Percentiles rank a stretch among this genome's conserved stretches.
These are phyloP conservation scores for Etia nguti DNA, from an alignment of 2,113 vertebrate species.

Conservation along the genomic window DNA sequence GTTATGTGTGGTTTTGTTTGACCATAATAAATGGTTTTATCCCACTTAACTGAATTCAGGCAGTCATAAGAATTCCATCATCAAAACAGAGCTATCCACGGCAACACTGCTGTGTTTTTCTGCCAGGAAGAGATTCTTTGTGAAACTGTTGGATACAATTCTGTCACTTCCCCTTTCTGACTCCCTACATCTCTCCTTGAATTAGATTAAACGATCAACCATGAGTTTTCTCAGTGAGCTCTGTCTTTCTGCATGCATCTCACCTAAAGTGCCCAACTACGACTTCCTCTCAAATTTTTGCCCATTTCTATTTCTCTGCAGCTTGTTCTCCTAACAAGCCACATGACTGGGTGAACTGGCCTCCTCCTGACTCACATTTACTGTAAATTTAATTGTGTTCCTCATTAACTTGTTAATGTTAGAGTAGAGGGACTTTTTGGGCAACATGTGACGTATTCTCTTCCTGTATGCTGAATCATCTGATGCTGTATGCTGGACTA, in stretches of 20 bases:
- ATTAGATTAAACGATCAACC: background rate
- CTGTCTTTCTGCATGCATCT: background rate
- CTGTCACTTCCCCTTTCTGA: background rate
- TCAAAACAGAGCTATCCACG: background rate
- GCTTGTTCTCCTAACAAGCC: background rate
- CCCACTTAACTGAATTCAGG: background rate
- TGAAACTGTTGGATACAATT: background rate
- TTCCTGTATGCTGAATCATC: background rate
- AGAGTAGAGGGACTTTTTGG: background rate
- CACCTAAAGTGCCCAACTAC: background rate
- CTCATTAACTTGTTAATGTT: conserved; percentile 51
- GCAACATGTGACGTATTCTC: background rate
- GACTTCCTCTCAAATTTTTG: background rate
- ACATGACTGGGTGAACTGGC: background rate
- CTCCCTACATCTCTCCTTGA: background rate
- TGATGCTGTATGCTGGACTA: background rate
- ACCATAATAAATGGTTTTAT: background rate
- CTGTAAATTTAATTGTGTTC: conserved; percentile 60
- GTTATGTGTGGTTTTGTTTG: background rate
- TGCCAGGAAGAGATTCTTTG: background rate
- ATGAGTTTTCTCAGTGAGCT: background rate
- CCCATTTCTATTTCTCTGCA: background rate
- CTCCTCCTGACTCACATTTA: conserved; percentile 65
- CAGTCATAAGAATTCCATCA: conserved; percentile 24
- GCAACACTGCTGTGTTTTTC: background rate